Conservation (phyloP, 2,113 vertebrate genomes). For the Dolichotis patagonum region DNA sequence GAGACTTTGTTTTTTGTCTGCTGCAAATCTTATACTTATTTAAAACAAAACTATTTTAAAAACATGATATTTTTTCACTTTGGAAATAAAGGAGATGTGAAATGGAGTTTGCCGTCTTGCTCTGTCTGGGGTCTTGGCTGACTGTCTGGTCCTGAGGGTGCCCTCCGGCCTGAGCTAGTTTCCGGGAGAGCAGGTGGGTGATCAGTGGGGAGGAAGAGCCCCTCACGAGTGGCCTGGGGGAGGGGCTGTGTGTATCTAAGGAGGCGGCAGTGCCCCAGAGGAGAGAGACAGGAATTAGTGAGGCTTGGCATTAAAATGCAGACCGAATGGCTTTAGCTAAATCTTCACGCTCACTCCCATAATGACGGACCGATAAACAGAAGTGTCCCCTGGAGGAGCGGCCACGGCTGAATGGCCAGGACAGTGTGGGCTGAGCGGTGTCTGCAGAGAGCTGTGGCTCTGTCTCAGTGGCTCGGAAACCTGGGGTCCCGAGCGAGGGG, state of each 20-base stretch:
- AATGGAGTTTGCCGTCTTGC: neutral
- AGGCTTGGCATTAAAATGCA: neutral
- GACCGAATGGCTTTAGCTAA: neutral
- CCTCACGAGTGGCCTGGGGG: neutral
- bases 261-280: neutral
- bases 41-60: neutral
- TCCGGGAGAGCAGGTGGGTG: neutral
- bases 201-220: neutral
- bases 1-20: neutral
- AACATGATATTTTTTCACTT: neutral
- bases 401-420: neutral
- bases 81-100: neutral
- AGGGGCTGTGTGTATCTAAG: neutral
- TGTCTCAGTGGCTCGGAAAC: neutral
- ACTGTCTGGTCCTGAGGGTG: neutral
- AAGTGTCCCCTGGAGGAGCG: neutral
- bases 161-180: neutral
- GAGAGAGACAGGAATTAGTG: neutral
- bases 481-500: neutral
- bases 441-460: rapidly evolving
- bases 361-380: neutral
- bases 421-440: no score
- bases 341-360: neutral
- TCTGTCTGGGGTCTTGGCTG: neutral
- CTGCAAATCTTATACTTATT: neutral